Evolutionary conservation across 92 coral and sea anemone species (phyloP).

Genomic region (Parazoanthus swiftii): DNA sequence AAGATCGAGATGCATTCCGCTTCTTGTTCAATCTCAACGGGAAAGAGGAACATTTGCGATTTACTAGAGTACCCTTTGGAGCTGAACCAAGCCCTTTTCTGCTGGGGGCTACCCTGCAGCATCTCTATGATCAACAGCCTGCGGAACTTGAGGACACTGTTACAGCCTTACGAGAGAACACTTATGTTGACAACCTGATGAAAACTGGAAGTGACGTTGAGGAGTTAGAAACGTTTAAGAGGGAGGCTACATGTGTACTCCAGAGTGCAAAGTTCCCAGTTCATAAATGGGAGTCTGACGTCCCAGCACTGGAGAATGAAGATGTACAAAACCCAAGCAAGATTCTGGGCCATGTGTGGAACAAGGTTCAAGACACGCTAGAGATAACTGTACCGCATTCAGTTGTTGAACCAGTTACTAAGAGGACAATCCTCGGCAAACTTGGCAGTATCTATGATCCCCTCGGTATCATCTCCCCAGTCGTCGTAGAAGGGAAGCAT

Average conservation of each 20-base stretch:
- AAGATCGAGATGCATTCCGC: not conserved
- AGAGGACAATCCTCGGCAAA: too few relatives aligned
- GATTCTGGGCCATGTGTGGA: constrained; percentile 57
- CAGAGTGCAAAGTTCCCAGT: constrained; percentile 50
- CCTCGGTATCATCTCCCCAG: too few relatives aligned
- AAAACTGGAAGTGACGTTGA: constrained; percentile 4
- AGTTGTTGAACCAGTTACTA: too few relatives aligned
- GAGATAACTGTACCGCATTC: too few relatives aligned
- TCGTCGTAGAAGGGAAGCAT: too few relatives aligned
- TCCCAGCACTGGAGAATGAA: constrained; percentile 45
- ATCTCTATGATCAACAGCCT: constrained; percentile 37
- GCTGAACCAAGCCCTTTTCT: constrained; percentile 19
- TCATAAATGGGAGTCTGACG: not conserved
- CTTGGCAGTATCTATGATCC: too few relatives aligned
- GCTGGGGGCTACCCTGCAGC: constrained; percentile 38
- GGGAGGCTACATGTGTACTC: constrained; percentile 41
- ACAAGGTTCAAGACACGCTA: not conserved
- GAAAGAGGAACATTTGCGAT: constrained; percentile 42
- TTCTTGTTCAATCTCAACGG: not conserved
- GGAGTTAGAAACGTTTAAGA: constrained; percentile 52
- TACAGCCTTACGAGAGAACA: constrained; percentile 48
- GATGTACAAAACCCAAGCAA: constrained; percentile 48
- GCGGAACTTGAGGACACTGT: constrained; percentile 48
- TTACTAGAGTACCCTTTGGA: constrained; percentile 49
- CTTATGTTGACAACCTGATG: constrained; percentile 4